A percentile compares a stretch with the other conserved stretches of the same genome.
Evolutionary conservation across 2,113 vertebrate species (phyloP).

Genomic region (Sminthopsis crassicaudata): DNA sequence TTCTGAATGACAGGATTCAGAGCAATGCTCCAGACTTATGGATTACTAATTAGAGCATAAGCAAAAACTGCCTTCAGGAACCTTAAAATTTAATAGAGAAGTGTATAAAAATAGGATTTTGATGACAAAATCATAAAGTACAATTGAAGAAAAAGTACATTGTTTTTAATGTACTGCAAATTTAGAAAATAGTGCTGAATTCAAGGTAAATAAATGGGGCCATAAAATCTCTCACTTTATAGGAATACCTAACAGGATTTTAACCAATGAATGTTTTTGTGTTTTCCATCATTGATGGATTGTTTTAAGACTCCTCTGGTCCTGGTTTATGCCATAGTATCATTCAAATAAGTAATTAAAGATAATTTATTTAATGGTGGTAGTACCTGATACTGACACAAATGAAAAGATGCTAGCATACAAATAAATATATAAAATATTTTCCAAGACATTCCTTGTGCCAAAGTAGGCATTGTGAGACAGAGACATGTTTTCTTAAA

Average conservation of each 20-base stretch:
- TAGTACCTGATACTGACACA: neutral
- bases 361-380: neutral
- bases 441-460: neutral
- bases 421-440: neutral
- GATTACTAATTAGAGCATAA: neutral
- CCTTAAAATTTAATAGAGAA: conserved; percentile 31
- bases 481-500: neutral
- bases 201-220: neutral
- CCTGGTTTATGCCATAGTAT: neutral
- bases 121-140: neutral
- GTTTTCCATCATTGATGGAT: neutral
- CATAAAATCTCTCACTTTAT: neutral
- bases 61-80: conserved; percentile 26
- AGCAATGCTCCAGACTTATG: neutral
- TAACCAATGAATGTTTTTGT: neutral
- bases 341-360: neutral
- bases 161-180: conserved; percentile 44
- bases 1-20: neutral
- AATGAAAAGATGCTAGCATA: conserved; percentile 2
- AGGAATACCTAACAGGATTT: neutral
- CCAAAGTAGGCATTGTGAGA: conserved; percentile 9
- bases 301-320: neutral
- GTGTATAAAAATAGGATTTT: conserved; percentile 9
- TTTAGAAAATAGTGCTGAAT: neutral
- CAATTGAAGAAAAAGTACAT: neutral